Evolutionary conservation across 2,888 invertebrate species (phyloP), one percentile per base, ranked within the genome.

Genomic region (Sinhomidia bicolor): DNA sequence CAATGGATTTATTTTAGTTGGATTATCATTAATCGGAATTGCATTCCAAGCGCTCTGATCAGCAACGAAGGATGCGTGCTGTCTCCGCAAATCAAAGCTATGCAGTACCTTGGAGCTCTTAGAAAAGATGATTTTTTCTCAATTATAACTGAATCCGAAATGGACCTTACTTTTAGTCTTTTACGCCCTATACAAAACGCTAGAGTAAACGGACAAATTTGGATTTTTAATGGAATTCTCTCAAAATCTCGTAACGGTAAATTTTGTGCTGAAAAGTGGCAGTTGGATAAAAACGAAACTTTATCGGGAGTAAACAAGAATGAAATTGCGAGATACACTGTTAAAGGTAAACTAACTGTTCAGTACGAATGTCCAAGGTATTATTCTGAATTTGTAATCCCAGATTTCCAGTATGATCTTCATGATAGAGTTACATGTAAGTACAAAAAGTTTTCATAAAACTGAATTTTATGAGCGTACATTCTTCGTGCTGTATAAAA

Each of bases 191-290:
- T 90, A 14, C 68, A 81, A 62, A 85, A 36, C 41, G 20, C 9
- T 3, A 32, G 23, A 10, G 82, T 82, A 0, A 29, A 60, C 14
- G 89, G 90, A 20, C 32, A 60, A 3, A 76, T 79, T 6, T 90
- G 90, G 90, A 20, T 90, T n/a, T 78, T 74, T 17, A 90, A 90
- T 57, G 90, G 90, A 47, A 36, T 32, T 0, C 36, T 88, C 5
- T n/a, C 14, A 0, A 79, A 47, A 23, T 68, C 83, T n/a, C 65
- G 17, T 0, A 62, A 36, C 14, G 88, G 82, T 1, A 32, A 14
- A 2, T 84, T 44, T 36, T 88, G 88, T 23, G 84, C 68, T 41
- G 83, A 54, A 51, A 84, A 47, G 32, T 20, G 29, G 57, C 54
- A 9, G 1, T 17, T 68, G 17, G 4, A 17, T 1, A n/a, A 20